phyloP scores from a whole-genome alignment of 2,888 invertebrate species.

The Cephus nigrinus region DNA sequence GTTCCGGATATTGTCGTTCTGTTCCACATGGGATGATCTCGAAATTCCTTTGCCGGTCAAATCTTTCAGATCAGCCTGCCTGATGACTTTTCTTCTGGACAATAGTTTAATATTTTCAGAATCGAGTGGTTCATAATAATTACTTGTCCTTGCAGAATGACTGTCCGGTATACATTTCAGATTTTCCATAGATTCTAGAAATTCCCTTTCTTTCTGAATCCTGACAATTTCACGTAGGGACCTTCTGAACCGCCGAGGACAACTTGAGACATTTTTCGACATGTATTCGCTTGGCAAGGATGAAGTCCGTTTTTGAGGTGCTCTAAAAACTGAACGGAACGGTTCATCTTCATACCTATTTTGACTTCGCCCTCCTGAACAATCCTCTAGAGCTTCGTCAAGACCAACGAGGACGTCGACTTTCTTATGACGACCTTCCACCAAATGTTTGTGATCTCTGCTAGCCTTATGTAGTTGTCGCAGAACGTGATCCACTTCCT shows the following conservation, averaged over 20 bases:
- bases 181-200: not conserved
- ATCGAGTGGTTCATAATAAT: not conserved
- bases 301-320: not conserved
- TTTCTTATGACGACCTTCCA: conserved; percentile 43
- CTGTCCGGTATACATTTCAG: not conserved
- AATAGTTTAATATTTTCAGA: not conserved
- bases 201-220: not conserved
- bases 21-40: not conserved
- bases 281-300: not conserved
- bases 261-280: not conserved
- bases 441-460: conserved; percentile 51
- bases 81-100: not conserved
- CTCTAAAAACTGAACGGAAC: not conserved
- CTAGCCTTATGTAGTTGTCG: conserved; percentile 53
- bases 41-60: not conserved
- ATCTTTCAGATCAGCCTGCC: not conserved
- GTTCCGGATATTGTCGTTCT: not conserved
- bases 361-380: not conserved
- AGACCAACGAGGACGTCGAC: not conserved
- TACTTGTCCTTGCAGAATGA: not conserved
- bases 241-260: not conserved
- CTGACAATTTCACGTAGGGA: not conserved
- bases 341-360: not conserved
- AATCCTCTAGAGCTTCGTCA: not conserved
- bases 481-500: conserved; percentile 51